Percentiles rank a stretch among this genome's conserved stretches.
Conservation (phyloP, 2,113 vertebrate species). For the Syngnathus typhle region DNA sequence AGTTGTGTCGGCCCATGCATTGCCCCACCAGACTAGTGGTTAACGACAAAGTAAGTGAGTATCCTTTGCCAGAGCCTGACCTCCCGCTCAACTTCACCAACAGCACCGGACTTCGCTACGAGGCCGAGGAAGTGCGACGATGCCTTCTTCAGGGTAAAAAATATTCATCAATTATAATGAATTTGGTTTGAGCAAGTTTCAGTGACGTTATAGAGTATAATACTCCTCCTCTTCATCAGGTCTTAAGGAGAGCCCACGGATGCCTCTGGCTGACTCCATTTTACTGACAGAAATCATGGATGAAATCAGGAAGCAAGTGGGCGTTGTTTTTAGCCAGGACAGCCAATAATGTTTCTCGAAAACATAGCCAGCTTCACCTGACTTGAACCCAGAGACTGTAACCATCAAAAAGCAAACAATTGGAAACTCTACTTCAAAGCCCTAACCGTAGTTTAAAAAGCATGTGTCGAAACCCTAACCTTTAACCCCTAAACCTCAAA, state of each 20-base stretch:
- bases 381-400: conserved; percentile 26
- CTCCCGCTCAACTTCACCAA: conserved; percentile 62
- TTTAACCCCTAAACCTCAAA: too few species aligned
- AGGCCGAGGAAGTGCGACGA: conserved; percentile 53
- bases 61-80: conserved; percentile 18
- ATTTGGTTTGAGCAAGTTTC: neutral
- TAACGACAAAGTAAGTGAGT: conserved; percentile 42
- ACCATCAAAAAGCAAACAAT: neutral
- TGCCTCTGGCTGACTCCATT: conserved; percentile 71
- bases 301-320: conserved; percentile 67
- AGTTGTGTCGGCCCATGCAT: conserved; percentile 65
- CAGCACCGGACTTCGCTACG: conserved; percentile 53
- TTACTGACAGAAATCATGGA: conserved; percentile 71
- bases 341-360: conserved; percentile 39
- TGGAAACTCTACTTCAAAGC: too few species aligned
- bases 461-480: too few species aligned
- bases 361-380: conserved; percentile 22
- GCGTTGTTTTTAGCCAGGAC: conserved; percentile 68
- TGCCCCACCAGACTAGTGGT: conserved; percentile 61
- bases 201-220: neutral
- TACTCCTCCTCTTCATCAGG: conserved; percentile 49
- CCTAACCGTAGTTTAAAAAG: too few species aligned
- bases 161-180: neutral
- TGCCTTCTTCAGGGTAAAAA: conserved; percentile 70
- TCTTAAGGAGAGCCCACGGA: conserved; percentile 71